phyloP scores from a whole-genome alignment of 2,888 invertebrate genomes.

The Saturnia japonica region DNA sequence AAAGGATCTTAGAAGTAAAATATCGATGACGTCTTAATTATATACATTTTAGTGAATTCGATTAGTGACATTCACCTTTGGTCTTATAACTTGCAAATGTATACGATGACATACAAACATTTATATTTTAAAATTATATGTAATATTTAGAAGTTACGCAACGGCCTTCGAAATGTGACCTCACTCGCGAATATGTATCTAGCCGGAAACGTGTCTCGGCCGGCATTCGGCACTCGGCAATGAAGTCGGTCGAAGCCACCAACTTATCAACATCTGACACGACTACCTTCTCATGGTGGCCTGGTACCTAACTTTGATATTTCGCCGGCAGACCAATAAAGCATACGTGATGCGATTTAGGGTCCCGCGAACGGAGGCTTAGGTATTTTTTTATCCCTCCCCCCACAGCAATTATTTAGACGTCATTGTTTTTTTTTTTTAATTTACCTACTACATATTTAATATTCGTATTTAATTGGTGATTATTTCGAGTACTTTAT shows the following conservation, averaged over 20 bases:
- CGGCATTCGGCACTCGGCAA: constrained; percentile 66
- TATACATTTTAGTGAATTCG: constrained; percentile 19
- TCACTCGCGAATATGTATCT: constrained; percentile 49
- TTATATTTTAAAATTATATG: constrained; percentile 25
- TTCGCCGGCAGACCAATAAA: constrained; percentile 62
- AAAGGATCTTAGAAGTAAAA: neutral
- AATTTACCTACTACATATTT: neutral
- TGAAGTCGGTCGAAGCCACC: constrained; percentile 65
- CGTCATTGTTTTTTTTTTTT: neutral
- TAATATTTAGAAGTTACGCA: constrained; percentile 30
- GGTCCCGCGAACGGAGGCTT: constrained; percentile 5
- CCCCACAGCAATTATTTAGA: neutral
- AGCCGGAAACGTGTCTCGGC: constrained; percentile 58
- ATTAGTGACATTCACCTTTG: constrained; percentile 32
- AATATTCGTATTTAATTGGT: neutral
- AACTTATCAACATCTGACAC: constrained; percentile 67
- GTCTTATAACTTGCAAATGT: constrained; percentile 32
- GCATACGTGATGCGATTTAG: constrained; percentile 42
- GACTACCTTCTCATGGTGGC: constrained; percentile 61
- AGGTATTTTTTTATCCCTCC: neutral
- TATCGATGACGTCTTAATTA: neutral
- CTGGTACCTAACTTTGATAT: constrained; percentile 66
- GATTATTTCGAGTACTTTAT: neutral
- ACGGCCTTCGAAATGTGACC: constrained; percentile 36
- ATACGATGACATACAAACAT: constrained; percentile 40